A percentile compares a stretch with the other conserved stretches of the same genome.
phyloP scores from a whole-genome alignment of 2,888 invertebrate genomes.

The Petrophora chlorosata region DNA sequence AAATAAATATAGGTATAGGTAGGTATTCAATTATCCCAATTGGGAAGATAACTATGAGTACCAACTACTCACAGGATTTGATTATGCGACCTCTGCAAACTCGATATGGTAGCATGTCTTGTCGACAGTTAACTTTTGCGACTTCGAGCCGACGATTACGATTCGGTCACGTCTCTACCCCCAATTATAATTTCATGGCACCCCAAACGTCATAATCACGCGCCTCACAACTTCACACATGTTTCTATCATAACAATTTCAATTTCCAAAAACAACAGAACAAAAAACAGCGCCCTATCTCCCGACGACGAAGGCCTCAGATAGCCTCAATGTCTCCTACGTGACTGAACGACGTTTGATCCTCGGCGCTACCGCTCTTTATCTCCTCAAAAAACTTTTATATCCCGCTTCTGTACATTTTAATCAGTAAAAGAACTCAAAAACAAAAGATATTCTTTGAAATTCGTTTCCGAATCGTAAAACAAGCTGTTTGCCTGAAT shows the following conservation, averaged over 20 bases:
- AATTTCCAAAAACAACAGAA: slow-evolving; percentile 67
- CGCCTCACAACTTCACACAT: slow-evolving; percentile 62
- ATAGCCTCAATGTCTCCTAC: slow-evolving; percentile 73
- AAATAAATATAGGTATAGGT: too few species aligned
- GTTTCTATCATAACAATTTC: slow-evolving; percentile 59
- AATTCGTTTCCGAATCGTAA: slow-evolving; percentile 72
- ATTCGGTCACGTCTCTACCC: slow-evolving; percentile 54
- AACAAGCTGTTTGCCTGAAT: slow-evolving; percentile 61
- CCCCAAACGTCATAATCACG: slow-evolving; percentile 62
- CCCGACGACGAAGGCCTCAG: slow-evolving; percentile 39
- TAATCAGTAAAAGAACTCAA: slow-evolving; percentile 62
- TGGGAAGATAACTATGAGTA: too few species aligned
- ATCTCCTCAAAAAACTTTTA: slow-evolving; percentile 69
- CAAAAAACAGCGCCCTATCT: slow-evolving; percentile 77
- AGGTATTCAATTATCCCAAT: too few species aligned
- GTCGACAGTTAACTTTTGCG: too few species aligned
- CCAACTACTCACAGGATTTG: too few species aligned
- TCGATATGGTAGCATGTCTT: too few species aligned
- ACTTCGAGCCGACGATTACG: too few species aligned
- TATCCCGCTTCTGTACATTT: slow-evolving; percentile 77
- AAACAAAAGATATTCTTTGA: slow-evolving; percentile 67
- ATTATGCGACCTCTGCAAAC: too few species aligned
- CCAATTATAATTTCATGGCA: slow-evolving; percentile 38
- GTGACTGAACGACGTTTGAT: slow-evolving; percentile 72
- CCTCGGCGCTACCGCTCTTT: slow-evolving; percentile 66